Conservation (phyloP, 1,140 invertebrate species). For the Eciton burchellii region DNA sequence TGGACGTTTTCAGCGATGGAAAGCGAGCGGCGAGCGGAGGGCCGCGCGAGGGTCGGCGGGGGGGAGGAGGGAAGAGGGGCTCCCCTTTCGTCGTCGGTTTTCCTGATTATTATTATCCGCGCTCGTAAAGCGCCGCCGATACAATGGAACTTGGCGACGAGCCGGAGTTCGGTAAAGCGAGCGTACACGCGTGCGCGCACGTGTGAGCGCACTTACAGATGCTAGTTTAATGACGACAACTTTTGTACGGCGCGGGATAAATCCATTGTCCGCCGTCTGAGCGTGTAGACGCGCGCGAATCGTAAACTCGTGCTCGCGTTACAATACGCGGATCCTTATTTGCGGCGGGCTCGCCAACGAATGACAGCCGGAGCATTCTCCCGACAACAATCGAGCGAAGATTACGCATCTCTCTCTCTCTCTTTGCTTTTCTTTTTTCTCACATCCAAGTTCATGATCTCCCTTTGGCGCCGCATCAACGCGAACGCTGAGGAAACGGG, state of each 20-base stretch:
- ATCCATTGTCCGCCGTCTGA: constrained; percentile 33
- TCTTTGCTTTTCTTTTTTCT: not conserved
- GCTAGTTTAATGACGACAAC: constrained; percentile 54
- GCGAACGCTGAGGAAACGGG: not conserved
- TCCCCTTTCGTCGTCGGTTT: constrained; percentile 25
- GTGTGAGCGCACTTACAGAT: constrained; percentile 36
- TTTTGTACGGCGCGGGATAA: constrained; percentile 47
- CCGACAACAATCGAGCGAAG: constrained; percentile 26
- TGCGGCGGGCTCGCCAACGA: not conserved
- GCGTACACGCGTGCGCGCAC: not conserved
- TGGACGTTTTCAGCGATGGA: constrained; percentile 39
- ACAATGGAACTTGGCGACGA: constrained; percentile 53
- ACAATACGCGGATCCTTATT: constrained; percentile 44
- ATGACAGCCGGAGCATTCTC: constrained; percentile 2
- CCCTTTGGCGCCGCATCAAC: not conserved
- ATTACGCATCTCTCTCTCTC: constrained; percentile 14
- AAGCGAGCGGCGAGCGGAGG: constrained; percentile 1
- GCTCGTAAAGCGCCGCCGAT: constrained; percentile 43
- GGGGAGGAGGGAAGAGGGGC: no score
- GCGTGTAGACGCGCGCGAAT: constrained; percentile 38
- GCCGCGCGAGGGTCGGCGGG: no score
- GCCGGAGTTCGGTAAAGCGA: constrained; percentile 38
- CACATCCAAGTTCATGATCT: not conserved
- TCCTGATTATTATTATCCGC: constrained; percentile 61
- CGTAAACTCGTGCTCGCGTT: constrained; percentile 49